Evolutionary conservation across 1,140 invertebrate species (phyloP), one percentile per base, ranked within the genome.

Genomic region (Marisa cornuarietis): DNA sequence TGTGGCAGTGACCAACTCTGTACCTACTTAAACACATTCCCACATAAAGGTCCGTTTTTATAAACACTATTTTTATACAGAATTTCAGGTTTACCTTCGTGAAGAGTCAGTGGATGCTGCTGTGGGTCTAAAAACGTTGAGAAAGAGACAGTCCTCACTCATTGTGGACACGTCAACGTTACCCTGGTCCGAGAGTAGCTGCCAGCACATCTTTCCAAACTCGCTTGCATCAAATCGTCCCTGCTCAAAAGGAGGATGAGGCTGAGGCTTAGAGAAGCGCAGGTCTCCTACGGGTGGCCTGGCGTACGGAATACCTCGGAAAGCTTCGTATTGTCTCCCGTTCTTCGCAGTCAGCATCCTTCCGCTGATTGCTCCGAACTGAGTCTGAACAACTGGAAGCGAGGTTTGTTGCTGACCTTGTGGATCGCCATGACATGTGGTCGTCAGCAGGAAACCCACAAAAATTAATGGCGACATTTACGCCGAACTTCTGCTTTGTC

Each of bases 111-210:
- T 58, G 54, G 54, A 11, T 58, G 54, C 8, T 18, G 11, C 16
- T 9, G 2, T 8, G 2, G 54, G 54, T 58, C 54, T 58, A 91
- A 92, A 94, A 9, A 99, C 95, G 90, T 97, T 98, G 74, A 99
- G 93, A 90, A 97, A 97, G 11, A 99, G 93, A 90, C 98, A 99
- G 91, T 99, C 97, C 93, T 99, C 98, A 83, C 51, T 68, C 54
- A 65, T 61, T 49, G 31, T n/a, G 22, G 13, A 13, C 10, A n/a
- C 65, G 22, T n/a, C 11, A 13, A n/a, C 13, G 13, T 11, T n/a
- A 2, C 13, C 65, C 13, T 1, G 11, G 11, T 18, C 54, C 16
- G 54, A 18, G 16, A 14, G 16, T 14, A 0, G 11, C 65, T 68
- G 65, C 13, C 22, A 31, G 10, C 65, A 68, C 65, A 68, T 68